phyloP scores from a whole-genome alignment of 2,797 vertebrate genomes.

The Premnoplex brunnescens region DNA sequence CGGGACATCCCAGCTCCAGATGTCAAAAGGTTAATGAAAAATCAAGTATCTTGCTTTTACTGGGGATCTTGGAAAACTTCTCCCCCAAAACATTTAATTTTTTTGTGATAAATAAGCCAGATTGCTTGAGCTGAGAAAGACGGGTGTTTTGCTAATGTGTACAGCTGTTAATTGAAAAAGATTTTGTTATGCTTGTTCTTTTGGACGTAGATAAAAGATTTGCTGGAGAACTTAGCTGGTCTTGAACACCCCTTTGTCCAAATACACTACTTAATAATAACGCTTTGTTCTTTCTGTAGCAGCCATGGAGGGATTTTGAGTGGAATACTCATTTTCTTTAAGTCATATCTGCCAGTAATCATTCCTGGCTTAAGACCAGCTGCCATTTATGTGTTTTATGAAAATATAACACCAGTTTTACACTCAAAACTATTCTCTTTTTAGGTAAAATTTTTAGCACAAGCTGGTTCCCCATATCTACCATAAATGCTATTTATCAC shows the following conservation, averaged over 20 bases:
- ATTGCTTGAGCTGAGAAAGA: constrained; percentile 54
- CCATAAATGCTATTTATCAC: constrained; percentile 72
- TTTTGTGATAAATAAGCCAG: constrained; percentile 62
- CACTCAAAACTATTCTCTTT: constrained; percentile 71
- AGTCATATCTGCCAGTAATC: constrained; percentile 79
- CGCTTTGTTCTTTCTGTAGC: constrained; percentile 78
- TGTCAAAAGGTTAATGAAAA: constrained; percentile 76
- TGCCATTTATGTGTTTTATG: constrained; percentile 79
- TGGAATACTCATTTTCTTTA: constrained; percentile 77
- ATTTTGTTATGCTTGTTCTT: constrained; percentile 67
- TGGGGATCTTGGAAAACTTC: constrained; percentile 48
- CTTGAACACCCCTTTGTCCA: constrained; percentile 73
- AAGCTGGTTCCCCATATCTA: constrained; percentile 57
- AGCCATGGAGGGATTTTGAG: constrained; percentile 73
- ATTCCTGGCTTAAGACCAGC: constrained; percentile 77
- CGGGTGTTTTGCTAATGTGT: constrained; percentile 58
- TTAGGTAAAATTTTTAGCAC: constrained; percentile 70
- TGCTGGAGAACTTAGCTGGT: constrained; percentile 69
- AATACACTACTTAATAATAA: constrained; percentile 73
- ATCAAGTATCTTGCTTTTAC: constrained; percentile 66
- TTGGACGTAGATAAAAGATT: constrained; percentile 70
- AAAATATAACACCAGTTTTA: constrained; percentile 76
- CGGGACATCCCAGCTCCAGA: constrained; percentile 48
- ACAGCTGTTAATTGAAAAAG: constrained; percentile 76
- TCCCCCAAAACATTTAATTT: constrained; percentile 45